phyloP scores from a whole-genome alignment of 2,888 invertebrate species.

The Tachina grossa region DNA sequence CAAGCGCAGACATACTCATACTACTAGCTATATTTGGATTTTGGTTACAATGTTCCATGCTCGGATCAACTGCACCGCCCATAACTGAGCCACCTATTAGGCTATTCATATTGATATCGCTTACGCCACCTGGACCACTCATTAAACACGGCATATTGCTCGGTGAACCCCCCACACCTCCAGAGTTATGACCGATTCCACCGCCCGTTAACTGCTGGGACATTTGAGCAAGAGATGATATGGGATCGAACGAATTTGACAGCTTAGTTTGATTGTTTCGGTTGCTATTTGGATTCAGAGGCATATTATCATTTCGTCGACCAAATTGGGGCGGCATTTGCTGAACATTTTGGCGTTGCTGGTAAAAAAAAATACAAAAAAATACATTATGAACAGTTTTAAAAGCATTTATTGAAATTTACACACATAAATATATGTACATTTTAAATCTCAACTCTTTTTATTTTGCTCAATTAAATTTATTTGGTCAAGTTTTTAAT shows the following conservation, averaged over 20 bases:
- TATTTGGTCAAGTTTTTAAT: too few relatives aligned
- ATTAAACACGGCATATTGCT: conserved; percentile 56
- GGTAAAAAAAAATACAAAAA: background rate
- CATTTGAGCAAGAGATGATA: conserved; percentile 97
- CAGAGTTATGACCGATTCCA: conserved; percentile 84
- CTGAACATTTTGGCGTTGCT: conserved; percentile 76
- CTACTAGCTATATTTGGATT: conserved; percentile 67
- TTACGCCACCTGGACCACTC: conserved; percentile 71
- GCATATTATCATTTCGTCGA: conserved; percentile 86
- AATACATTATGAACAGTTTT: background rate
- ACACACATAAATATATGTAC: too few relatives aligned
- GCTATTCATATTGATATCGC: conserved; percentile 76
- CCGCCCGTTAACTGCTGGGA: conserved; percentile 94
- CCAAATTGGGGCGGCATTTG: conserved; percentile 78
- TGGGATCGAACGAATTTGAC: conserved; percentile 92
- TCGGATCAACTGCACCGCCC: conserved; percentile 80
- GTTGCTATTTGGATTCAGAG: conserved; percentile 86
- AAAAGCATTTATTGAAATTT: too few relatives aligned
- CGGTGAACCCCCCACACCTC: conserved; percentile 75
- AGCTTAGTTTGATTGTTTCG: conserved; percentile 85
- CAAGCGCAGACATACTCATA: conserved; percentile 65
- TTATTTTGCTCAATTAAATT: too few relatives aligned
- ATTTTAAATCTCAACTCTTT: too few relatives aligned
- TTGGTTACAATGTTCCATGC: conserved; percentile 79
- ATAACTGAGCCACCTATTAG: conserved; percentile 75